Conservation (phyloP, 1,140 invertebrate species). For the Drosophila hydei region DNA sequence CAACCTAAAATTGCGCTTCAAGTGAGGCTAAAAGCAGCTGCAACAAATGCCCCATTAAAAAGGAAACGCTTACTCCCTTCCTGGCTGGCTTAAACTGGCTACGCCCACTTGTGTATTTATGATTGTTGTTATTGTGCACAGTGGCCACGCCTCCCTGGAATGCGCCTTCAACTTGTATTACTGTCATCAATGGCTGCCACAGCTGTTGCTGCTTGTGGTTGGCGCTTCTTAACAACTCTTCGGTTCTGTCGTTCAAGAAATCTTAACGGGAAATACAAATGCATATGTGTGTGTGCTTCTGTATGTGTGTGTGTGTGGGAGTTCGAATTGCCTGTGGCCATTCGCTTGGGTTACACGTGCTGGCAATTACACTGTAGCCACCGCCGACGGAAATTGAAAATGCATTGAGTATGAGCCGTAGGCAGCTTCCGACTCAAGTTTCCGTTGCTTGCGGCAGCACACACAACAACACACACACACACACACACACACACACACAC, state of each 20-base stretch:
- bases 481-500: not conserved
- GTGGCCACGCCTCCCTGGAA: not conserved
- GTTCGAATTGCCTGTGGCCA: constrained; percentile 1
- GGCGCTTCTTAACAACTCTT: constrained; percentile 11
- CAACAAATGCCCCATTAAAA: not conserved
- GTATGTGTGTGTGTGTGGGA: constrained; percentile 5
- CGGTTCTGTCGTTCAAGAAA: constrained; percentile 26
- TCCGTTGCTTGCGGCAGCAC: constrained; percentile 34
- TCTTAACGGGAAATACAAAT: constrained; percentile 34
- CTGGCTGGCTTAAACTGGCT: constrained; percentile 41
- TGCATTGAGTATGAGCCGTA: constrained; percentile 43
- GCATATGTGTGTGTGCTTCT: not conserved
- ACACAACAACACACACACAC: constrained; percentile 8
- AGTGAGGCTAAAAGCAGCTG: not conserved
- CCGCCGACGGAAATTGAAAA: constrained; percentile 52
- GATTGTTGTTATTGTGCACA: constrained; percentile 63
- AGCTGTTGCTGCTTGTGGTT: constrained; percentile 5
- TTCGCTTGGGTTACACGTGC: constrained; percentile 38
- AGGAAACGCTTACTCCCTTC: constrained; percentile 10
- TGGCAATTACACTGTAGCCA: constrained; percentile 44
- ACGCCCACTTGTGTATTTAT: constrained; percentile 50
- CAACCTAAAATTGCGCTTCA: not conserved
- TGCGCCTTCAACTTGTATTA: constrained; percentile 64
- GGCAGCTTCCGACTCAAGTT: constrained; percentile 47
- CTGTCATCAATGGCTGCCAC: constrained; percentile 30